Evolutionary conservation across 2,888 invertebrate species (phyloP).

Genomic region (Molorchus minor): DNA sequence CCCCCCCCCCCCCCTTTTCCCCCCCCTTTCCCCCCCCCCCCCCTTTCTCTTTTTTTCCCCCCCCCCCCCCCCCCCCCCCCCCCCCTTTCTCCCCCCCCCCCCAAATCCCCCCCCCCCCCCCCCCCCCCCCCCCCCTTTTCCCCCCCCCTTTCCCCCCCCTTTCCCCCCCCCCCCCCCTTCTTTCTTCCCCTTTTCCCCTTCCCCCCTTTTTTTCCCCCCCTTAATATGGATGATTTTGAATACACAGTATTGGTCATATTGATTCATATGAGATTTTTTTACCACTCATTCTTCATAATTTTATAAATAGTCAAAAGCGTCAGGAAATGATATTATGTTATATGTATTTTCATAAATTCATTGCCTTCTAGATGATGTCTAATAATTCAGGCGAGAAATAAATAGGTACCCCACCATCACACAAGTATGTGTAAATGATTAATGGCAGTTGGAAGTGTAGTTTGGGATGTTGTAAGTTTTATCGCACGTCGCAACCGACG

Average conservation of each 20-base stretch:
- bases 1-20: neutral
- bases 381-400: neutral
- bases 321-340: no score
- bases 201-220: no score
- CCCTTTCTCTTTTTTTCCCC: neutral
- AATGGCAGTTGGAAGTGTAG: constrained; percentile 28
- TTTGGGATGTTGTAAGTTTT: constrained; percentile 30
- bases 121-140: neutral
- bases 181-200: no score
- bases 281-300: no score
- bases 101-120: neutral
- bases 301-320: no score
- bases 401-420: constrained; percentile 4
- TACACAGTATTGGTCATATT: no score
- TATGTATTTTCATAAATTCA: neutral
- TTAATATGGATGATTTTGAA: no score
- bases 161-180: constrained; percentile 1
- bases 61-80: neutral
- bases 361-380: neutral
- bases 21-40: neutral
- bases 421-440: constrained; percentile 27
- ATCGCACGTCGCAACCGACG: constrained; percentile 29
- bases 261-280: no score
- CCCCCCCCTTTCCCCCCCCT: neutral
- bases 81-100: neutral